A percentile compares a stretch with the other conserved stretches of the same genome.
phyloP scores from a whole-genome alignment of 1,140 invertebrate genomes.

The Camponotus vicinus region DNA sequence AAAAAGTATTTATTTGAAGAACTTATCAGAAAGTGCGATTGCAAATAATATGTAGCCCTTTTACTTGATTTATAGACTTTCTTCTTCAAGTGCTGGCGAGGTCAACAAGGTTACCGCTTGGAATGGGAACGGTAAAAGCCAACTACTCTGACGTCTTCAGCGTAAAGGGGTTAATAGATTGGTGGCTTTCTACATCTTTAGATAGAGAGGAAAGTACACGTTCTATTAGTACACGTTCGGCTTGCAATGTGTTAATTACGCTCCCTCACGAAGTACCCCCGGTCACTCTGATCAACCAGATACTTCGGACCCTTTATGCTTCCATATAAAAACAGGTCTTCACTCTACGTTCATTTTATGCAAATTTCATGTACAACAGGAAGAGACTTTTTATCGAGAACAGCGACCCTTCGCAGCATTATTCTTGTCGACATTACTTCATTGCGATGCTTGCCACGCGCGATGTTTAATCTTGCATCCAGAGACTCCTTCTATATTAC shows the following conservation, averaged over 20 bases:
- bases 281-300: conserved; percentile 42
- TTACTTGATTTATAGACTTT: conserved; percentile 31
- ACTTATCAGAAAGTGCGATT: conserved; percentile 13
- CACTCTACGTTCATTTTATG: conserved; percentile 8
- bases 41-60: conserved; percentile 42
- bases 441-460: background rate
- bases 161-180: conserved; percentile 53
- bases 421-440: conserved; percentile 22
- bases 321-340: conserved; percentile 32
- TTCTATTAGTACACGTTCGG: conserved; percentile 53
- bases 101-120: conserved; percentile 56
- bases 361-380: conserved; percentile 44
- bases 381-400: conserved; percentile 17
- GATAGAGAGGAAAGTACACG: conserved; percentile 15
- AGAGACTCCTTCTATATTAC: background rate
- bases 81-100: conserved; percentile 35
- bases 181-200: conserved; percentile 54
- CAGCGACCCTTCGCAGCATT: background rate
- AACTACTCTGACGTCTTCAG: conserved; percentile 32
- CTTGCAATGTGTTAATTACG: conserved; percentile 56
- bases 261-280: conserved; percentile 37
- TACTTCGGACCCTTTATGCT: background rate
- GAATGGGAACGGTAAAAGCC: conserved; percentile 59
- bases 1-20: background rate
- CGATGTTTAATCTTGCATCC: background rate